Base-by-base conservation (phyloP, 2,113 vertebrate species). In the Nerophis ophidion region DNA sequence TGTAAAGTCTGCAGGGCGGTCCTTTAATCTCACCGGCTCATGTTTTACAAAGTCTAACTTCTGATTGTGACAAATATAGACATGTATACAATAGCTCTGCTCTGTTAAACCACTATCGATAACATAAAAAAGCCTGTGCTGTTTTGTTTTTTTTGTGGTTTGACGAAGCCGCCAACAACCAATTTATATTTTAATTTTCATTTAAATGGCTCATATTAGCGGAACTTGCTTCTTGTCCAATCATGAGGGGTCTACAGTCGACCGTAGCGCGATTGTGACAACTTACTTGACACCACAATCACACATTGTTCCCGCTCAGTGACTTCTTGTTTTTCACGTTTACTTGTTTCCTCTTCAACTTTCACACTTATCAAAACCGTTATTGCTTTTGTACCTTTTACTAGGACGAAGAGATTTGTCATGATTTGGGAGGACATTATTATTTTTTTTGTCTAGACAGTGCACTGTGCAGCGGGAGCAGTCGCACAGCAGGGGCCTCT, bases 401-500 rank as follows among this genome's bases (percentile, higher is more conserved):
- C 70, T 64, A 56, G 71, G 70, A 63, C 77, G 79, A 84, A 84
- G 74, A 81, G 75, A 87, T 90, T 85, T 82, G 81, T 88, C 84
- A 80, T 57, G 76, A 85, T 85, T 84, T 83, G 66, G 77, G 61
- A 72, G 74, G 81, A 83, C 63, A 69, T 71, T 68, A 75, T 77
- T 79, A 70, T 73, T 57, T 80, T 68, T 62, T 60, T 67, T 72
- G 80, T 88, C 84, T 81, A 82, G 81, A 85, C 79, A 14, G 49
- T 26, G 1, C 16, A 15, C 58, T 81, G 45, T 69, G 53, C 55
- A 68, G 46, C 33, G 47, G 61, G 56, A 75, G 33, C 26, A 13
- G 63, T 74, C 33, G 19, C 60, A 63, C 60, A 70, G 66, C 60
- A 51, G 53, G 58, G 62, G 61, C 58, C 13, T 47, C 55, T 60